These are phyloP conservation scores for Otocyon megalotis DNA, from an alignment of 2,113 vertebrate species.

Conservation along the genomic window DNA sequence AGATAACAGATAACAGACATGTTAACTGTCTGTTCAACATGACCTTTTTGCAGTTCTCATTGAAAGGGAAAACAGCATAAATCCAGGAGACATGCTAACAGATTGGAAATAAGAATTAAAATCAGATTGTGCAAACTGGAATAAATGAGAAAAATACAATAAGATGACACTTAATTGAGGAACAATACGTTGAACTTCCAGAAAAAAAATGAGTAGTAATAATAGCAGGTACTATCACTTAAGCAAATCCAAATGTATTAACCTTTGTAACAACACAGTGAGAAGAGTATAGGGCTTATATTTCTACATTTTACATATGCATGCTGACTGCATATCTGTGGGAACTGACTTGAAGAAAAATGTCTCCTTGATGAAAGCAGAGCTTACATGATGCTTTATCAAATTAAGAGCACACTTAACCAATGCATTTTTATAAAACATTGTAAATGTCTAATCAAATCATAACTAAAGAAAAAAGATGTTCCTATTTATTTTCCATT, in stretches of 20 bases:
- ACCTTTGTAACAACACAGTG: background rate
- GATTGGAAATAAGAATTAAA: background rate
- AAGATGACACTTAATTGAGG: background rate
- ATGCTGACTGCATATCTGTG: background rate
- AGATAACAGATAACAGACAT: too few relatives aligned
- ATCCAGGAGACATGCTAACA: background rate
- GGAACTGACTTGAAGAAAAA: background rate
- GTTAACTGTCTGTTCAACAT: background rate
- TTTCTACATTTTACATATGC: background rate
- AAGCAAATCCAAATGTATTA: background rate
- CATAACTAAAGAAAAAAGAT: background rate
- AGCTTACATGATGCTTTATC: background rate
- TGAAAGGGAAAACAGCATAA: background rate
- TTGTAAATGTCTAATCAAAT: conserved; percentile 7
- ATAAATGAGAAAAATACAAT: background rate
- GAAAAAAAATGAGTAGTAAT: background rate
- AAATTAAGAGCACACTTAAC: conserved; percentile 21
- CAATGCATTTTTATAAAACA: conserved; percentile 37
- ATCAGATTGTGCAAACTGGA: background rate
- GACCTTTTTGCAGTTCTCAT: background rate
- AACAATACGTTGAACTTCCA: background rate
- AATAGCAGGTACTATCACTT: background rate
- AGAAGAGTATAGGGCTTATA: background rate
- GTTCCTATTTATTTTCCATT: conserved; percentile 49
- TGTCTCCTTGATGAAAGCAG: background rate